Evolutionary conservation across 2,113 vertebrate species (phyloP).

Genomic region (Rhea pennata): DNA sequence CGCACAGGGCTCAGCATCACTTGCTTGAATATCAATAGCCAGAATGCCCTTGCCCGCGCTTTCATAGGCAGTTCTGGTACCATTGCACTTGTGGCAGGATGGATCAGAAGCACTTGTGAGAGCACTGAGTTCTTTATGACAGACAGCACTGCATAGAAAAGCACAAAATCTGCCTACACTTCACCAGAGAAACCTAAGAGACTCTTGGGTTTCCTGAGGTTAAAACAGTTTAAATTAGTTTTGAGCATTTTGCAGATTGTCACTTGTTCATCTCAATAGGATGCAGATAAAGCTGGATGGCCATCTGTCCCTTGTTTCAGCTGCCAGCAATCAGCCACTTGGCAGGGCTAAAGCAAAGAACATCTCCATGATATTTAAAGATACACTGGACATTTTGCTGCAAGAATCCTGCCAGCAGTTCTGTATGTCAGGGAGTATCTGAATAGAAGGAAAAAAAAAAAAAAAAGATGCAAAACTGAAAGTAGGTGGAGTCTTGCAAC

Average conservation of each 20-base stretch:
- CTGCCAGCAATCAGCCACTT: conserved; percentile 68
- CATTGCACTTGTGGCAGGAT: not conserved
- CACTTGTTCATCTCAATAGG: conserved; percentile 66
- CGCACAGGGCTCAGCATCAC: fast-evolving
- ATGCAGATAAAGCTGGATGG: conserved; percentile 48
- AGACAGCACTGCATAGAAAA: not conserved
- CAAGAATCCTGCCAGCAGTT: conserved; percentile 44
- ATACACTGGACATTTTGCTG: conserved; percentile 48
- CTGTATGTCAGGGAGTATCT: conserved; percentile 24
- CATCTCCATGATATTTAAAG: conserved; percentile 61
- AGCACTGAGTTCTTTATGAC: not conserved
- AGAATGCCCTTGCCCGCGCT: not conserved
- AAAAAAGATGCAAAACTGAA: not conserved
- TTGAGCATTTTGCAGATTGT: conserved; percentile 70
- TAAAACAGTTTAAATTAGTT: conserved; percentile 73
- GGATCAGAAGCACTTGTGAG: not conserved
- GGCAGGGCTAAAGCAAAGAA: conserved; percentile 24
- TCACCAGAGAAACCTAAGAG: not conserved
- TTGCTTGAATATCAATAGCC: not conserved
- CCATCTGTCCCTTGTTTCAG: conserved; percentile 70
- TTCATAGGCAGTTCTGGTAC: not conserved
- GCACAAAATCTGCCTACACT: not conserved
- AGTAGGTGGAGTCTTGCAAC: not conserved
- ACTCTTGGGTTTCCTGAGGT: conserved; percentile 55
- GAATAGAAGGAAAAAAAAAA: not conserved